These are phyloP conservation scores for Drosophila punjabiensis DNA, from an alignment of 1,140 invertebrate species.

Conservation along the genomic window DNA sequence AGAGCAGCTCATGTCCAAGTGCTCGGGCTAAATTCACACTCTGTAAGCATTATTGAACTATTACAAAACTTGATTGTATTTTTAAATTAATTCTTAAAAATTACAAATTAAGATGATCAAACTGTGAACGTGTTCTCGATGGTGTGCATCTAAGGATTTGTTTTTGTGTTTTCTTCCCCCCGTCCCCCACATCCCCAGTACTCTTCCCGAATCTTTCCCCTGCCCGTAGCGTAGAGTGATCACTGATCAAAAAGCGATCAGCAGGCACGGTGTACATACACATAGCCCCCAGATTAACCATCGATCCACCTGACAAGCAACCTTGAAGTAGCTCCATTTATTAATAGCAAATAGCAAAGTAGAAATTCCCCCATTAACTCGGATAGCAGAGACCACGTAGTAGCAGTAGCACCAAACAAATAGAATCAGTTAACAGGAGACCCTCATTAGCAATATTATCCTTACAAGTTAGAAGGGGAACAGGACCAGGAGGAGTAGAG, in stretches of 20 bases:
- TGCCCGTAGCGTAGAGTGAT: slow-evolving; percentile 11
- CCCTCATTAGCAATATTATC: slow-evolving; percentile 24
- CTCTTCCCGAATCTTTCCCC: neutral
- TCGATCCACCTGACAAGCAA: slow-evolving; percentile 29
- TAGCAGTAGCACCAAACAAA: slow-evolving; percentile 7
- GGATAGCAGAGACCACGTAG: neutral
- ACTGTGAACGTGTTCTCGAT: slow-evolving; percentile 26
- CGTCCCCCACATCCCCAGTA: neutral
- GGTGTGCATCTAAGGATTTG: slow-evolving; percentile 67
- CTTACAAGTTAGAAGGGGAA: neutral
- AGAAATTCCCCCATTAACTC: neutral
- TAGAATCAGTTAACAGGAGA: slow-evolving; percentile 30
- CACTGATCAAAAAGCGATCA: neutral
- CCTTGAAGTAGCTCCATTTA: neutral
- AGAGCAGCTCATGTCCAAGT: slow-evolving; percentile 1
- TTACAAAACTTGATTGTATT: slow-evolving; percentile 75
- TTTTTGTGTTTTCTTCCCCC: slow-evolving; percentile 49
- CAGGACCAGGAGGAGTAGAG: neutral
- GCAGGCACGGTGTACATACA: slow-evolving; percentile 14
- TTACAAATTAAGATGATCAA: slow-evolving; percentile 69
- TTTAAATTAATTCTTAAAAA: slow-evolving; percentile 82
- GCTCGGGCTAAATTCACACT: slow-evolving; percentile 18
- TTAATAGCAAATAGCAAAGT: neutral
- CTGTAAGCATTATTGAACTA: slow-evolving; percentile 30
- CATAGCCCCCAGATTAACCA: neutral